Base-by-base conservation (phyloP, 1,140 invertebrate species). In the Drosophila baimaii region DNA sequence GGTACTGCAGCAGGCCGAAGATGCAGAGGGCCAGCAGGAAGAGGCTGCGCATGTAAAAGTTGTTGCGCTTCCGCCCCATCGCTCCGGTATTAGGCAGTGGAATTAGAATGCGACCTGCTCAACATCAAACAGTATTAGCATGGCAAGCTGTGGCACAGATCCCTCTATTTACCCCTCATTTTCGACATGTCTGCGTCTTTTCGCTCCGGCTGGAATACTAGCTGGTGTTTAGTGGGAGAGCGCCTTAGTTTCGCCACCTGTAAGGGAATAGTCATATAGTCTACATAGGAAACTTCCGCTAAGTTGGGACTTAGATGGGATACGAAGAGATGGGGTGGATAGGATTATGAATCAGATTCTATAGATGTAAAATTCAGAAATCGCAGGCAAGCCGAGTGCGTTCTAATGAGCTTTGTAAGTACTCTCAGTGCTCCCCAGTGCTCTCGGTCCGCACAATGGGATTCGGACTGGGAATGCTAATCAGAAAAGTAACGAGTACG, bases 1-100 rank as follows among this genome's bases (percentile, higher is more conserved):
- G 94, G 43, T 95, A 91, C 78, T 96, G 95, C 68, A 96, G 92
- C 93, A 95, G 95, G 23, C 95, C 92, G 84, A 96, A 95, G 70
- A 95, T 94, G 52, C 95, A 93, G 37, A 95, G 91, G 73, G 95
- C 95, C 68, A 95, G 90, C 61, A 95, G 92, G 44, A 95, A 91
- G 35, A 94, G 92, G 47, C 94, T 95, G 81, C 95, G 94, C 66
- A 95, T 88, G 78, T 95, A 93, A 81, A 91, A 91, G 44, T 83
- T 84, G 68, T 90, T 92, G 52, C 84, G 81, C 58, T 91, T 90
- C 21, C 91, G 81, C 23, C 88, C 85, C 84, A 92, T 88, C 21
- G 88, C 74, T 59, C 90, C 90, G 4, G 91, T 92, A 58, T 92
- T 92, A 49, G 91, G 91, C 61, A 92, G 52, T 29, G 90, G 90